A percentile compares a stretch with the other conserved stretches of the same genome.
Evolutionary conservation across 2,113 vertebrate genomes (phyloP).

Genomic region (Cryptomyrus ogoouensis): DNA sequence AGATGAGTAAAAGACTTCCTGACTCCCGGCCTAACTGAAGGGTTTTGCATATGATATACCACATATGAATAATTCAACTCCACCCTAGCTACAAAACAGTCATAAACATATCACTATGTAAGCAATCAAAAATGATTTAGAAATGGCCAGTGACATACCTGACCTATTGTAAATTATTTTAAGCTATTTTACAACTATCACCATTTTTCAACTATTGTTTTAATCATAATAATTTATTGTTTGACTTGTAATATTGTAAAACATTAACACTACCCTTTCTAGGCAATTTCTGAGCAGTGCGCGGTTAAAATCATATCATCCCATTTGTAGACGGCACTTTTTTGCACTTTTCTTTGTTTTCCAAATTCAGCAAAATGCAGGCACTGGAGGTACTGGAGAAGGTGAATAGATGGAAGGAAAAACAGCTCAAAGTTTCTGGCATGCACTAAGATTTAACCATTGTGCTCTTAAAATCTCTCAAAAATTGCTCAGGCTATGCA

Average conservation of each 20-base stretch:
- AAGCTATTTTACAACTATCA: neutral
- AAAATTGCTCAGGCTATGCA: neutral
- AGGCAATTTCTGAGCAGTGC: neutral
- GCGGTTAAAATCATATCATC: neutral
- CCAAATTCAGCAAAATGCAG: neutral
- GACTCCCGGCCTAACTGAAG: neutral
- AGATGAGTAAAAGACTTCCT: neutral
- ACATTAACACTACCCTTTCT: neutral
- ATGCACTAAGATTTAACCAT: neutral
- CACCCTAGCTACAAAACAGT: neutral
- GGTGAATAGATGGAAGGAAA: neutral
- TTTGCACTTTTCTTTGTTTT: neutral
- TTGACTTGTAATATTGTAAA: neutral
- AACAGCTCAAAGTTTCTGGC: neutral
- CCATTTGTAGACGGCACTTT: neutral
- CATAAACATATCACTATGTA: neutral
- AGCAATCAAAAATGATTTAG: neutral
- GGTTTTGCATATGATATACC: neutral
- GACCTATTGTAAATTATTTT: neutral
- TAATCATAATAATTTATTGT: neutral
- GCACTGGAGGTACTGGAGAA: neutral
- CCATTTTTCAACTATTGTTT: neutral
- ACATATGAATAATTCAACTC: neutral
- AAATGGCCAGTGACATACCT: neutral
- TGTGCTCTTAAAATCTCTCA: neutral